Conservation (phyloP, 2,113 vertebrate species). For the Chionodraco myersi region DNA sequence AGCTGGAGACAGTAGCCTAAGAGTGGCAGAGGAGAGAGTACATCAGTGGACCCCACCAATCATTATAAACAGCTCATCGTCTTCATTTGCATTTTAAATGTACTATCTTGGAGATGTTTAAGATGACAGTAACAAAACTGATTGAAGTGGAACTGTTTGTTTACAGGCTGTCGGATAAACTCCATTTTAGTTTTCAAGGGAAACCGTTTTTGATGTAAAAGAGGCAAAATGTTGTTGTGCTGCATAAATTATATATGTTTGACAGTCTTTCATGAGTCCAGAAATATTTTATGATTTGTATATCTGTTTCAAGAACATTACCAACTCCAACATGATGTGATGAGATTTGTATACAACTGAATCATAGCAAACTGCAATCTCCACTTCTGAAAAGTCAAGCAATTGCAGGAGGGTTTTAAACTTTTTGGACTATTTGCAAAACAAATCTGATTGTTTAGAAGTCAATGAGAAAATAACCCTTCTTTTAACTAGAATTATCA, state of each 20-base stretch:
- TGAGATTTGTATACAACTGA: background rate
- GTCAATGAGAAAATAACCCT: too few relatives aligned
- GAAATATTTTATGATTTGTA: too few relatives aligned
- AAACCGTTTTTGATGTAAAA: background rate
- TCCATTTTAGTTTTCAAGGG: background rate
- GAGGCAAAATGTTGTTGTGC: too few relatives aligned
- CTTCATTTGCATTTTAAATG: background rate
- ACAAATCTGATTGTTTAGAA: too few relatives aligned
- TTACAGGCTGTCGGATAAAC: background rate
- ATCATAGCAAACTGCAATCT: too few relatives aligned
- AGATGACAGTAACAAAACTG: background rate
- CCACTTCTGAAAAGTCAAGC: too few relatives aligned
- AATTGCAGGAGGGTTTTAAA: too few relatives aligned
- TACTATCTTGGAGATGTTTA: background rate
- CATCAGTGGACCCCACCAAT: background rate
- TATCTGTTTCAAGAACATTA: background rate
- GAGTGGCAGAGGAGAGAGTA: too few relatives aligned
- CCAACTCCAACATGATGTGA: background rate
- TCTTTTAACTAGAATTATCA: too few relatives aligned
- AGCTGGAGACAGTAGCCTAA: background rate
- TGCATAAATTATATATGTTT: too few relatives aligned
- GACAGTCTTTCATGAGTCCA: too few relatives aligned
- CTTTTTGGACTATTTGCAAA: too few relatives aligned
- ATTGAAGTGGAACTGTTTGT: background rate
- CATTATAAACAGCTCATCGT: background rate